Base-by-base conservation (phyloP, 2,888 invertebrate species). In the Ennomos quercinarius region DNA sequence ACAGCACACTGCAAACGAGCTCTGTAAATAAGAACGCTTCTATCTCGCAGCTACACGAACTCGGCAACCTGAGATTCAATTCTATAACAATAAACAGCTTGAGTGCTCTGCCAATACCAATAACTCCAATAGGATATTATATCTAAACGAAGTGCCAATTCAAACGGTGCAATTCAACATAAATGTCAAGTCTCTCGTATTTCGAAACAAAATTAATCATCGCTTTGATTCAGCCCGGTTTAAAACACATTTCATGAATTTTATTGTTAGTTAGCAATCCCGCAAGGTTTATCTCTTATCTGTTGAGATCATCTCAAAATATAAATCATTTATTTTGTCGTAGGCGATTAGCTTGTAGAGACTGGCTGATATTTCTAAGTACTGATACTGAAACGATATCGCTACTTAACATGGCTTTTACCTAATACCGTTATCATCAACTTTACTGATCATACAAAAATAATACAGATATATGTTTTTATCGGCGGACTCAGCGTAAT, bases 11-110 rank as follows among this genome's bases (percentile, higher is more conserved):
- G 81, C 81, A 83, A 83, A 86, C 85, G 74, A 66, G 76, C 79
- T 84, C 73, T 70, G 83, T 80, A 86, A 84, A 86, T 83, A 89
- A 83, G 80, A 73, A 77, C 73, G 77, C 74, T 78, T 75, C 77
- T 72, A 74, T 76, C 76, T 76, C 72, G 67, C 66, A 63, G 70
- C 71, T 60, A 53, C 52, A 45, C 66, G 27, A 6, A 27, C 27
- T 27, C 62, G 48, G 53, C 63, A 54, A 39, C 13, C 49, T 38
- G 45, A 39, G 40, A 60, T 60, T 47, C 54, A 61, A 56, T 55
- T 47, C 57, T 63, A 56, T 55, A 50, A 64, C 67, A 67, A 64
- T 64, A 67, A 57, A 50, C 51, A 50, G 36, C 56, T 45, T 49
- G 36, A 50, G 36, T 48, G 43, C 27, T 51, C 46, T 48, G 42